Evolutionary conservation across 2,113 vertebrate genomes (phyloP).

Genomic region (Catharus bicknelli): DNA sequence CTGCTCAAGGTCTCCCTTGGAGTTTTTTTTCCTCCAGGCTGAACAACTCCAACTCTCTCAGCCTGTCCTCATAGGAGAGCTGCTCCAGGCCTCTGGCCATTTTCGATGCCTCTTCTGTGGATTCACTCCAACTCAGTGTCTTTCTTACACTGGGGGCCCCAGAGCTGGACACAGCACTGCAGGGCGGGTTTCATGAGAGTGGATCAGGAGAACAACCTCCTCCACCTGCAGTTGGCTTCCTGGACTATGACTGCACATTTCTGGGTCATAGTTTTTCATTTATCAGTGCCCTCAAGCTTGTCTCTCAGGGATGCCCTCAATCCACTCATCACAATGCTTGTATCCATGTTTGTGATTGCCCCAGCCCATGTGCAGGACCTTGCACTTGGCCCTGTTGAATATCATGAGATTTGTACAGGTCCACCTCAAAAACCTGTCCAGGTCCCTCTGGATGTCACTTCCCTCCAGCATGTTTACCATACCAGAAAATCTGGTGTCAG

Average conservation of each 20-base stretch:
- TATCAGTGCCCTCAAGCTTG: background rate
- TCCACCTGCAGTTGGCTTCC: fast-evolving
- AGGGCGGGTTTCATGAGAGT: background rate
- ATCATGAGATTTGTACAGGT: background rate
- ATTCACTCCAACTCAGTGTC: background rate
- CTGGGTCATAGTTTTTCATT: background rate
- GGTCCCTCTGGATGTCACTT: no score
- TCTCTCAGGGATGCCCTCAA: background rate
- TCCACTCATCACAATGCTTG: background rate
- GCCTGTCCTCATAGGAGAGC: background rate
- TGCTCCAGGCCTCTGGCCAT: background rate
- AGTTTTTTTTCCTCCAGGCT: background rate
- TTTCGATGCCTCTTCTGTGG: background rate
- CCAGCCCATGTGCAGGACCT: background rate
- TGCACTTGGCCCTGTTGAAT: background rate
- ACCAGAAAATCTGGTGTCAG: background rate
- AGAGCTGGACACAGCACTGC: background rate
- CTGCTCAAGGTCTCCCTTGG: background rate
- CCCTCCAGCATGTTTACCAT: background rate
- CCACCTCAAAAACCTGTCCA: background rate
- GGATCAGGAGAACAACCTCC: background rate
- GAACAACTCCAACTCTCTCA: no score
- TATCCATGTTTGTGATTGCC: background rate
- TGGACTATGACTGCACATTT: background rate
- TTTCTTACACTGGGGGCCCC: fast-evolving